Evolutionary conservation across 1,140 invertebrate species (phyloP), one percentile per base, ranked within the genome.

Genomic region (Pogonognathellus flavescens): DNA sequence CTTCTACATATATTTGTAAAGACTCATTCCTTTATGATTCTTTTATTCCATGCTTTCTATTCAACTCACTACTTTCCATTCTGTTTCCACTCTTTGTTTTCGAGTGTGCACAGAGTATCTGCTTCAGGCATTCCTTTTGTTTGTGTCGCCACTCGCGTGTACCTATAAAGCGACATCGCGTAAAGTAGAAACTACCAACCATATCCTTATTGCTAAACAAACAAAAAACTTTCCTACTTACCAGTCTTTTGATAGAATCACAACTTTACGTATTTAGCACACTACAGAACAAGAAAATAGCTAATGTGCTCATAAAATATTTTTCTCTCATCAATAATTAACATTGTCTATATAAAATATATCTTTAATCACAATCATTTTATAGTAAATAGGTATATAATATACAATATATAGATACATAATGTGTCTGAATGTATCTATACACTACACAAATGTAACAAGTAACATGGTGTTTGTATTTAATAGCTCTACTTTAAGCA

Each of bases 21-120:
- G 22, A 20, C 62, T 66, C 62, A 66, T 25, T 66, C 62, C 25
- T 25, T 66, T 66, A 66, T 66, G 62, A 66, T 66, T 66, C 62
- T 66, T 66, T 66, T 25, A 66, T 66, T 66, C 62, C 25, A 25
- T 66, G 22, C 62, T 25, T 66, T 66, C 62, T 25, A 66, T 66
- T 66, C 9, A 66, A 66, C 25, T 66, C 62, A 31, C 62, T 66
- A 20, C 25, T 66, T 66, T 25, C 62, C 25, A 66, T 66, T 66
- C 62, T 55, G 53, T 55, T 16, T 66, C 22, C 62, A 31, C 20
- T 20, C 22, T 66, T 11, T 66, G 20, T 66, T 9, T 25, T 66
- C 62, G 16, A 25, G 53, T 55, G 53, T 11, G 62, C 20, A 25
- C 9, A 14, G 25, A 20, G 62, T 66, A 25, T 66, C 62, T 66